A percentile compares a stretch with the other conserved stretches of the same genome.
phyloP scores from a whole-genome alignment of 2,797 vertebrate species.

The Gambusia yucatana region DNA sequence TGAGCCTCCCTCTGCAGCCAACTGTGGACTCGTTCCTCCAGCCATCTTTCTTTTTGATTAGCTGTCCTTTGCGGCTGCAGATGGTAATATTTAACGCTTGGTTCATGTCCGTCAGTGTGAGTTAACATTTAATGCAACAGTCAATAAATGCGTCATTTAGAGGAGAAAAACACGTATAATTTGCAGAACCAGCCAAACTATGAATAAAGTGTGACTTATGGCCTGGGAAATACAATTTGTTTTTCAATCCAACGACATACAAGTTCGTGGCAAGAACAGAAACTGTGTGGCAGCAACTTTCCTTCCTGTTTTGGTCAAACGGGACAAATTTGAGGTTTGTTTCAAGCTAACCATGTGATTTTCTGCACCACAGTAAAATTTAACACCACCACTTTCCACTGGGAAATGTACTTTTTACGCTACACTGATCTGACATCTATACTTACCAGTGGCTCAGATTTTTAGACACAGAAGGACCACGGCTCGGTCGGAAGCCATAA shows the following conservation, averaged over 20 bases:
- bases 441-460: neutral
- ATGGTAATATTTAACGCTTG: no score
- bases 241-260: neutral
- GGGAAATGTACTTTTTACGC: neutral
- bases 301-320: neutral
- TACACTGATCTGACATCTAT: conserved; percentile 5
- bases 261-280: neutral
- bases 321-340: conserved; percentile 1
- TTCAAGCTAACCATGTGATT: neutral
- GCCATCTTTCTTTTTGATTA: neutral
- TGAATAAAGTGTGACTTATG: no score
- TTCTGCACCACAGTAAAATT: neutral
- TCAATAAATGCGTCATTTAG: no score
- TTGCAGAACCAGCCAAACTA: no score
- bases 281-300: neutral
- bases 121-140: neutral
- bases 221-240: neutral
- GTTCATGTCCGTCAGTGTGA: no score
- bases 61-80: neutral
- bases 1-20: neutral
- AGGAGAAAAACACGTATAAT: no score
- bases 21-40: neutral
- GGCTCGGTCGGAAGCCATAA: neutral
- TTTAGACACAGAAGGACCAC: neutral
- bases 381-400: neutral